These are phyloP conservation scores for Lophura nycthemera DNA, from an alignment of 2,113 vertebrate species.

Conservation along the genomic window DNA sequence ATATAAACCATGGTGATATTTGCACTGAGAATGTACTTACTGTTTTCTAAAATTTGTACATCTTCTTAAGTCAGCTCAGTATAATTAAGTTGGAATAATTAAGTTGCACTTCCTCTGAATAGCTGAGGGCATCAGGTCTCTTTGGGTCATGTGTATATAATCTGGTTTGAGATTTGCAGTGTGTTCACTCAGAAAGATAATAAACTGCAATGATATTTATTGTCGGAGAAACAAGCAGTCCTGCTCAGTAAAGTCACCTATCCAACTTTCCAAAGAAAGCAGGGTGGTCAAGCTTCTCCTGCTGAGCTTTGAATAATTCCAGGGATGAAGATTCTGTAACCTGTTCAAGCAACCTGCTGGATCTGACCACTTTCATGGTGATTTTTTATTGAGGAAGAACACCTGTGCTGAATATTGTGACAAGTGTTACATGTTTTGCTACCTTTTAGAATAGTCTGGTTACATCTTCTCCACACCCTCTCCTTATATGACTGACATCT, in stretches of 20 bases:
- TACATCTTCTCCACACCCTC: not conserved
- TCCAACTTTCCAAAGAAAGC: not conserved
- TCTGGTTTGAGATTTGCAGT: not conserved
- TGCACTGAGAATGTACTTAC: not conserved
- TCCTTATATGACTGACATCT: not conserved
- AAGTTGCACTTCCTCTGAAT: not conserved
- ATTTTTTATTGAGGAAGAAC: not conserved
- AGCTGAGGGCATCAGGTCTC: not conserved
- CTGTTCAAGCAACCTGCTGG: not conserved
- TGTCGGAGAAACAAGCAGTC: not conserved
- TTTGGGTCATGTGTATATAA: fast-evolving
- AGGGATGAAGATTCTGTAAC: not conserved
- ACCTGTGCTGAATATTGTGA: not conserved
- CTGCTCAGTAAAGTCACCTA: not conserved
- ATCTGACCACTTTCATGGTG: not conserved
- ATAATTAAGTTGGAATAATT: fast-evolving
- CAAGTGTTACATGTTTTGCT: not conserved
- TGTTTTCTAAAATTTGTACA: not conserved
- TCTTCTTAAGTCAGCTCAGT: not conserved
- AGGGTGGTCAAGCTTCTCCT: not conserved
- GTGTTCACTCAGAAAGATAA: not conserved
- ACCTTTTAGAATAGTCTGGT: not conserved
- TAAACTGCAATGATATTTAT: not conserved
- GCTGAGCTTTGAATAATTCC: not conserved
- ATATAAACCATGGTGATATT: not conserved